Evolutionary conservation across 2,113 vertebrate species (phyloP).

Genomic region (Abramis brama): DNA sequence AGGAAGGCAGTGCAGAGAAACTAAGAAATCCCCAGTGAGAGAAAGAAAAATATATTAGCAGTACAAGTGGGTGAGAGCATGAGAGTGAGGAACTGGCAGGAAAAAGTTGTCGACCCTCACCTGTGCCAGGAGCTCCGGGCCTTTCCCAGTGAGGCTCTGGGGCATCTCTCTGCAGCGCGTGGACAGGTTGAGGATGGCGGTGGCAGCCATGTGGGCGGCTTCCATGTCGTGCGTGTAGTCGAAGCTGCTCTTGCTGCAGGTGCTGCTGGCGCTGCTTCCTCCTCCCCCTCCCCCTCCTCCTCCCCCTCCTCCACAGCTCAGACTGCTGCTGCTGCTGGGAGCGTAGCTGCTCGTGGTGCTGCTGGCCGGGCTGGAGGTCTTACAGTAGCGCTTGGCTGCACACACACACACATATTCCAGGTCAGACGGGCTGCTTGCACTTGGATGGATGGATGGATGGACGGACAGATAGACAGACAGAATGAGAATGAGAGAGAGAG

Average conservation of each 20-base stretch:
- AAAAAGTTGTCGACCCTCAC: conserved; percentile 70
- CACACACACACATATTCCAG: conserved; percentile 31
- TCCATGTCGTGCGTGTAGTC: conserved; percentile 99
- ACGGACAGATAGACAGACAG: not conserved
- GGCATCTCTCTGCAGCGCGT: conserved; percentile 98
- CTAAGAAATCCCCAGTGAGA: not conserved
- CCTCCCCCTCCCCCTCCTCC: conserved; percentile 70
- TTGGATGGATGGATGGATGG: not conserved
- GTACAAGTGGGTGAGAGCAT: not conserved
- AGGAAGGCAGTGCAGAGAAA: not conserved
- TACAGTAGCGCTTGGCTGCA: conserved; percentile 93
- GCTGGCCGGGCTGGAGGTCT: conserved; percentile 94
- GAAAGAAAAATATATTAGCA: conserved; percentile 14
- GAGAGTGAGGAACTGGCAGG: not conserved
- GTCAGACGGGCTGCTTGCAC: not conserved
- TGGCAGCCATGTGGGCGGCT: conserved; percentile 98
- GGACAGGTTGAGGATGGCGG: conserved; percentile 98
- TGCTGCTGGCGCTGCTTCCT: conserved; percentile 97
- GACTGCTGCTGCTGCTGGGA: conserved; percentile 91
- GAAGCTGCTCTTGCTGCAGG: conserved; percentile 99
- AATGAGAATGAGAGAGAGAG: not conserved
- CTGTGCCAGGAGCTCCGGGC: conserved; percentile 90
- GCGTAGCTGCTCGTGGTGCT: conserved; percentile 98
- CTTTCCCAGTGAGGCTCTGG: conserved; percentile 89
- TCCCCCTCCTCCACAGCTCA: conserved; percentile 75